These are phyloP conservation scores for Serripes groenlandicus DNA, from an alignment of 2,888 invertebrate species.

Conservation along the genomic window DNA sequence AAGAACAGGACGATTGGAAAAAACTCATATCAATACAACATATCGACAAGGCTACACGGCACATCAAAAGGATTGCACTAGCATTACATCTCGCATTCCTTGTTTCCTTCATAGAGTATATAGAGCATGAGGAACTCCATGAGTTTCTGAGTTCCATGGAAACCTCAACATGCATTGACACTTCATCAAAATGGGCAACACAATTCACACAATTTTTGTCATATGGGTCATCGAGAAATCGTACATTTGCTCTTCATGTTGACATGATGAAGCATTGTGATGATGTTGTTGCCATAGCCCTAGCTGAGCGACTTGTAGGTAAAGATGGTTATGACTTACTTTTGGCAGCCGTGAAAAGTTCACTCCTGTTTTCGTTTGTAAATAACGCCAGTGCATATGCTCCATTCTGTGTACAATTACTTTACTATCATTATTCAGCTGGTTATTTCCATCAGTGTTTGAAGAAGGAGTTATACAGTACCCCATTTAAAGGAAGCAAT, in stretches of 20 bases:
- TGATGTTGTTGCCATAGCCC: constrained; percentile 48
- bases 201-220: constrained; percentile 22
- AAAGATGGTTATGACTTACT: constrained; percentile 51
- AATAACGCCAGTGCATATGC: constrained; percentile 64
- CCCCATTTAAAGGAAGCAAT: constrained; percentile 46
- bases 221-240: constrained; percentile 29
- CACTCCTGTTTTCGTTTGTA: constrained; percentile 59
- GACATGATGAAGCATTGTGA: constrained; percentile 65
- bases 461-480: constrained; percentile 51
- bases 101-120: constrained; percentile 16
- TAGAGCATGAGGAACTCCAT: background rate
- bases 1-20: constrained; percentile 46
- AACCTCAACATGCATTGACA: background rate
- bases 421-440: constrained; percentile 42
- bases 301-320: constrained; percentile 61
- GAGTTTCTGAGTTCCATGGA: constrained; percentile 27
- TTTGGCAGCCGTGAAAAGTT: constrained; percentile 53
- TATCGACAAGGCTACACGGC: constrained; percentile 42
- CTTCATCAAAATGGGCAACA: constrained; percentile 27
- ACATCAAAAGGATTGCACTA: constrained; percentile 22
- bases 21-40: constrained; percentile 45
- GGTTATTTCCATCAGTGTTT: constrained; percentile 51
- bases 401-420: constrained; percentile 51
- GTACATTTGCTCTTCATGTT: constrained; percentile 50
- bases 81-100: constrained; percentile 35